Conservation (phyloP, 2,797 vertebrate species). For the Crypturellus tataupa region DNA sequence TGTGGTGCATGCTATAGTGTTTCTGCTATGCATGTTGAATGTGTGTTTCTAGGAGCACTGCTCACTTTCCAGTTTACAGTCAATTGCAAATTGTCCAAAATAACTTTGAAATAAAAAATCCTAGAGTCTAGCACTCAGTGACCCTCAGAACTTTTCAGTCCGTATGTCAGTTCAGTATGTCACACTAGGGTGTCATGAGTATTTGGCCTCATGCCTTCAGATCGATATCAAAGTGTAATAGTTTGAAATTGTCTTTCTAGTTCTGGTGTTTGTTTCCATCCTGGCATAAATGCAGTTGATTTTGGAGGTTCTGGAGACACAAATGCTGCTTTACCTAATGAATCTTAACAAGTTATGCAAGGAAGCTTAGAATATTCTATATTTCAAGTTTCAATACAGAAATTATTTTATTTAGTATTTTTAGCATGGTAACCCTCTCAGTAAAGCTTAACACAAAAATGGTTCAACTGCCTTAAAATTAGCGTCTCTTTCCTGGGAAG, state of each 20-base stretch:
- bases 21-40: neutral
- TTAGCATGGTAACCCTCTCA: neutral
- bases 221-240: neutral
- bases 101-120: neutral
- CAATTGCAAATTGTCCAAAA: neutral
- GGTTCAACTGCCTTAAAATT: neutral
- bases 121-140: rapidly evolving
- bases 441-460: neutral
- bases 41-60: neutral
- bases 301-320: neutral
- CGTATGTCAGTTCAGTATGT: no score
- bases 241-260: neutral
- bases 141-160: neutral
- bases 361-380: neutral
- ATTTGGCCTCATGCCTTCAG: neutral
- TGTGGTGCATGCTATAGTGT: neutral
- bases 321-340: neutral
- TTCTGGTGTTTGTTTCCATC: neutral
- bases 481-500: neutral
- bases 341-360: neutral
- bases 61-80: neutral
- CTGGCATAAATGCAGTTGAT: neutral
- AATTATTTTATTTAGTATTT: neutral
- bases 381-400: neutral
- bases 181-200: neutral